phyloP scores from a whole-genome alignment of 2,113 vertebrate species.

The Hyla sarda region DNA sequence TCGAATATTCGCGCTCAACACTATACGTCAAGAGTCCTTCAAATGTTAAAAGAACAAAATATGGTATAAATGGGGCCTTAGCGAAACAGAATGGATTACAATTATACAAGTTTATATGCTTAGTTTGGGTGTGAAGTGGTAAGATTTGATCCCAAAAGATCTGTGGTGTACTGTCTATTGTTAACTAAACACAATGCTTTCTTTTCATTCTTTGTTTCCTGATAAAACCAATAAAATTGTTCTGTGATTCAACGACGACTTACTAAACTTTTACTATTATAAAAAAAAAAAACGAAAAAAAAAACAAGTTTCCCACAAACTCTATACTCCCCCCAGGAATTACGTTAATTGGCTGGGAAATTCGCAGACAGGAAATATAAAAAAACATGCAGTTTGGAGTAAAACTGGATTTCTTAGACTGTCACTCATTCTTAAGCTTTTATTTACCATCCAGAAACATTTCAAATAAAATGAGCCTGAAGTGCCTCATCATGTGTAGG shows the following conservation, averaged over 20 bases:
- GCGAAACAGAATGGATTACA: not conserved
- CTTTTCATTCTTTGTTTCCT: not conserved
- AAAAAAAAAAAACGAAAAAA: too few species aligned
- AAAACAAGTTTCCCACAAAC: constrained; percentile 37
- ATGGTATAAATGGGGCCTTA: too few species aligned
- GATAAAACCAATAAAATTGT: constrained; percentile 2
- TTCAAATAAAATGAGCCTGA: constrained; percentile 45
- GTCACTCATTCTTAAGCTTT: constrained; percentile 34
- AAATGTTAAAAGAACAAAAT: too few species aligned
- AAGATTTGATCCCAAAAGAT: not conserved
- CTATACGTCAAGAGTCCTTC: too few species aligned
- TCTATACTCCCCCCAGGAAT: constrained; percentile 42
- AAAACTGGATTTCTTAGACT: constrained; percentile 9
- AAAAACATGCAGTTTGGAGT: not conserved
- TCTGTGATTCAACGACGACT: constrained; percentile 2
- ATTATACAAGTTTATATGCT: not conserved
- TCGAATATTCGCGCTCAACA: too few species aligned
- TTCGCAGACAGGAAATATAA: constrained; percentile 46
- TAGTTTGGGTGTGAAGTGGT: not conserved
- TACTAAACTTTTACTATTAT: constrained; percentile 34
- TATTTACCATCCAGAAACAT: not conserved
- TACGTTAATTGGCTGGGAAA: constrained; percentile 45
- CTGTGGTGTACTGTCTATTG: not conserved
- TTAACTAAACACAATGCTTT: not conserved
- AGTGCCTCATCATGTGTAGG: constrained; percentile 48